Evolutionary conservation across 2,113 vertebrate genomes (phyloP).

Genomic region (Phyllostomus hastatus): DNA sequence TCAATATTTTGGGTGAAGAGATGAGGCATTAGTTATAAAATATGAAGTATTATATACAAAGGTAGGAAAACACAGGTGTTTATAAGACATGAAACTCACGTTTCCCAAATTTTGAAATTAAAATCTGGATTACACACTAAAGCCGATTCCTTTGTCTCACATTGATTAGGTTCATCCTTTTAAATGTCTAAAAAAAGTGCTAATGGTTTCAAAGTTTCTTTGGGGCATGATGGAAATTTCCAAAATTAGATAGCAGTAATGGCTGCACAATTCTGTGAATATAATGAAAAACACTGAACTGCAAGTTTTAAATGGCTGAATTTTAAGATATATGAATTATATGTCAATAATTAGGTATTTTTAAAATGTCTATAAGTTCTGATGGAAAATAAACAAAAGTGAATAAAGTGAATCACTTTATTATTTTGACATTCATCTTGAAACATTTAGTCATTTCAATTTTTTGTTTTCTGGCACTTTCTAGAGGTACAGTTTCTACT

Average conservation of each 20-base stretch:
- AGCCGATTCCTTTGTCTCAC: background rate
- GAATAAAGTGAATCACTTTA: background rate
- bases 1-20: background rate
- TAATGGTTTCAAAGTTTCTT: background rate
- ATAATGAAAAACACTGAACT: background rate
- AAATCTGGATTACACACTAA: background rate
- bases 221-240: background rate
- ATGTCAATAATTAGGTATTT: background rate
- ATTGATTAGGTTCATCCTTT: background rate
- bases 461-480: background rate
- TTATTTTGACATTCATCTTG: background rate
- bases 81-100: background rate
- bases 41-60: background rate
- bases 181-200: background rate
- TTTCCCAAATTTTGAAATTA: background rate
- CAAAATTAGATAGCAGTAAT: background rate
- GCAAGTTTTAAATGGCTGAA: background rate
- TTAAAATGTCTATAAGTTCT: background rate
- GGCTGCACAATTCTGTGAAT: background rate
- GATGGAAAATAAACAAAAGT: background rate
- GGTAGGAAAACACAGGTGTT: background rate
- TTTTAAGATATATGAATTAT: background rate
- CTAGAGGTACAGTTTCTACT: background rate
- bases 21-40: background rate
- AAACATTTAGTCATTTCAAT: background rate